Evolutionary conservation across 2,888 invertebrate species (phyloP), one percentile per base, ranked within the genome.

Genomic region (Melanchra persicariae): DNA sequence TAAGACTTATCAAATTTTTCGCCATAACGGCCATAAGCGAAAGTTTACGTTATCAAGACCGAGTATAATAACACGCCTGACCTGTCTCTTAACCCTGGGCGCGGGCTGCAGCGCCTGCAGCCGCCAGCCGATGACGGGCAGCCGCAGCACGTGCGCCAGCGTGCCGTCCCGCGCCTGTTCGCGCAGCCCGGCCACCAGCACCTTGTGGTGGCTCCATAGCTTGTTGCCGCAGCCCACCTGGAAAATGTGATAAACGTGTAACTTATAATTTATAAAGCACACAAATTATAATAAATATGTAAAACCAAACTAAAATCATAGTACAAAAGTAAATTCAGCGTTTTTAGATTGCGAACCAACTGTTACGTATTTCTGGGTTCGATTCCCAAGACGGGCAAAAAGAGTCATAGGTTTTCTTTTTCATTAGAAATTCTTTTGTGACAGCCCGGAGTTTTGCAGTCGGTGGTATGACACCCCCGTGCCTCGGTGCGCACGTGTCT

Each of bases 201-300:
- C 95, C 52, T 96, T 96, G 86, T 97, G 97, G 62, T 97, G 96
- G n/a, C 96, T 92, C 97, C 97, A 97, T 40, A 98, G 93, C 79
- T 96, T 96, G 58, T 97, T 97, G 60, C 97, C 97, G 91, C 98
- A 98, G 5, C 98, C 98, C 70, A 98, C 97, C 96, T 98, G 94
- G 0, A 92, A 93, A 17, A 24, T 24, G 49, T n/a, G 0, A 2
- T 19, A 0, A 43, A 26, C 17, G 12, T 15, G 1, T 30, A 3
- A 0, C 5, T 15, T 34, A 8, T 45, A 10, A 30, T 5, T 49
- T 37, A 37, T 60, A 24, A 34, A 15, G 6, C 8, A 10, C 30
- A 10, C n/a, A 34, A 68, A 30, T 10, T 19, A 7, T 0, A 19
- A 30, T 15, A 7, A 40, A 40, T 10, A 24, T 1, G n/a, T n/a